Base-by-base conservation (phyloP, 1,140 invertebrate genomes). In the Chionoecetes opilio region DNA sequence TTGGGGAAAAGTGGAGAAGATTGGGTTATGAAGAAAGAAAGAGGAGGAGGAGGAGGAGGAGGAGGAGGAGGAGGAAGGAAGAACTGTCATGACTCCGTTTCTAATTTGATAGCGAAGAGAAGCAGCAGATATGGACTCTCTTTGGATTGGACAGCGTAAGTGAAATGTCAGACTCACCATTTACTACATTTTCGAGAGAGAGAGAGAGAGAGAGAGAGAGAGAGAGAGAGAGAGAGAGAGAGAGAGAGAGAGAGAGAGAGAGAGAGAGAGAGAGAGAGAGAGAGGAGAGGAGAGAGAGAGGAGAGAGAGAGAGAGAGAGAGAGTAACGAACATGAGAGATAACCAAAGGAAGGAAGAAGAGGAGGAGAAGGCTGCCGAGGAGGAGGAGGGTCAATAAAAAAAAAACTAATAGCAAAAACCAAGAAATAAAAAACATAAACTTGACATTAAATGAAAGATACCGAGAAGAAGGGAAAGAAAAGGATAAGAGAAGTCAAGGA, bases 221-320 rank as follows among this genome's bases (percentile, higher is more conserved):
- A 91, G 89, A 91, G 89, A 91, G 89, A 91, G 89, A 91, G 89
- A 75, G 90, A 91, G 90, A 91, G 41, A 91, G 90, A 91, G 41
- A 91, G 90, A 91, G 90, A 91, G 89, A 91, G 14, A 75, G 89
- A 91, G 89, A 91, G 38, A 91, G 89, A 91, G 38, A 91, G 89
- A 91, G 89, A 91, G 89, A 91, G 89, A 90, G 88, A 90, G 88
- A 90, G 88, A 91, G 89, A 91, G 89, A 91, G 89, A 91, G 89
- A 91, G 89, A 29, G n/a, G 21, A n/a, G n/a, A 21, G 0, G 26
- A 75, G 6, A 75, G 11, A 53, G 8, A 9, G 63, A 75, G 21
- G 8, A 75, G 6, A 0, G 26, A 75, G 6, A 75, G 11, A 53
- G 8, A 9, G 63, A 75, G 6, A 5, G n/a, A 75, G n/a, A 75